Evolutionary conservation across 2,113 vertebrate genomes (phyloP).

Genomic region (Odocoileus hemionus): DNA sequence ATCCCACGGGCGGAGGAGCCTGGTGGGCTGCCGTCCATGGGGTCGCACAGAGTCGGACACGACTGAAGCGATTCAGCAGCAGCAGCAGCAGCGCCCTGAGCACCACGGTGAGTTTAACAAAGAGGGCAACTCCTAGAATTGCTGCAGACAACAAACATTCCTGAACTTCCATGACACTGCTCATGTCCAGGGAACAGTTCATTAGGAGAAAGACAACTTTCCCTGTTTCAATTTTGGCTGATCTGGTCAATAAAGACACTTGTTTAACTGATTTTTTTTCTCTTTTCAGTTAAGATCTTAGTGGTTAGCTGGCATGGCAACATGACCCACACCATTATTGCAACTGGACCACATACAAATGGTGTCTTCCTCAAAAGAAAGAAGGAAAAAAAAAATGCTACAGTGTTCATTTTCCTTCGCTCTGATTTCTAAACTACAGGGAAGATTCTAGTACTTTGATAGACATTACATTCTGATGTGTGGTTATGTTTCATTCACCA

Average conservation of each 20-base stretch:
- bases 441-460: not conserved
- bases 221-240: conserved; percentile 56
- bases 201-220: conserved; percentile 66
- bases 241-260: conserved; percentile 67
- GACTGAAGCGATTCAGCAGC: not conserved
- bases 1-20: not conserved
- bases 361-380: conserved; percentile 1
- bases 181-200: conserved; percentile 57
- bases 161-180: conserved; percentile 48
- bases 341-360: conserved; percentile 30
- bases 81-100: conserved; percentile 18
- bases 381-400: not conserved
- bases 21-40: not conserved
- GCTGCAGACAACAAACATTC: conserved; percentile 51
- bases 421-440: not conserved
- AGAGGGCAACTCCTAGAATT: conserved; percentile 50
- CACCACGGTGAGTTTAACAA: conserved; percentile 59
- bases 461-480: not conserved
- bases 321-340: conserved; percentile 46
- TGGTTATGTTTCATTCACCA: not conserved
- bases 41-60: rapidly evolving
- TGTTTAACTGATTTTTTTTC: conserved; percentile 73
- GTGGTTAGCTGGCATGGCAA: conserved; percentile 25
- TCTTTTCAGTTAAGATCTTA: conserved; percentile 37
- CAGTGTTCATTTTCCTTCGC: not conserved